Evolutionary conservation across 1,140 invertebrate species (phyloP).

Genomic region (Triops cancriformis): DNA sequence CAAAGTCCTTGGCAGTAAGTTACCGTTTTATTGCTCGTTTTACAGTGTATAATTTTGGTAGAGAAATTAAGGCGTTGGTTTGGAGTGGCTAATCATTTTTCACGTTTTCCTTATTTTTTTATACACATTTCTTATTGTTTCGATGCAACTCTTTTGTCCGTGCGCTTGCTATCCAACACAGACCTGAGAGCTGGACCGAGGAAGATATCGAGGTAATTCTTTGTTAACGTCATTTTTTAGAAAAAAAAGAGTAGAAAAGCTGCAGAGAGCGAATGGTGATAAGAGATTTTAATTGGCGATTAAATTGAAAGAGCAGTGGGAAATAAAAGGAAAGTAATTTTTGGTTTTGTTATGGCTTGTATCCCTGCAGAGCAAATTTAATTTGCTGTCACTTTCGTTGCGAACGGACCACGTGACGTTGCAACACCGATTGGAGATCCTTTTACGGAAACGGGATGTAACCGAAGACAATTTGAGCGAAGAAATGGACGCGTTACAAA

Average conservation of each 20-base stretch:
- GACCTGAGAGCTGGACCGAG: neutral
- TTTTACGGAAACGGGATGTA: constrained; percentile 45
- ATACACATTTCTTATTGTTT: neutral
- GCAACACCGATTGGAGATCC: constrained; percentile 41
- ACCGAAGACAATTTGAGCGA: constrained; percentile 45
- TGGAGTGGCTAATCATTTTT: neutral
- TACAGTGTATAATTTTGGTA: neutral
- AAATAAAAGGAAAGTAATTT: neutral
- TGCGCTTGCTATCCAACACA: neutral
- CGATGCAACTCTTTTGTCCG: too few relatives aligned
- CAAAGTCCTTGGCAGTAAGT: constrained; percentile 9
- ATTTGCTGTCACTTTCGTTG: constrained; percentile 44
- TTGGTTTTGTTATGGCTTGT: neutral
- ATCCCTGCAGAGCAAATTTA: constrained; percentile 42
- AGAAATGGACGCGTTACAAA: constrained; percentile 41
- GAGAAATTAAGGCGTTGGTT: neutral
- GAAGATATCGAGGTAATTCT: neutral
- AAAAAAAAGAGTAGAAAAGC: neutral
- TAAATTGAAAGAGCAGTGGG: neutral
- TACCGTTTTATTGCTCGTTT: neutral
- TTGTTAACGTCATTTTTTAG: neutral
- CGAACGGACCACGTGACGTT: constrained; percentile 47
- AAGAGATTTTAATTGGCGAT: too few relatives aligned
- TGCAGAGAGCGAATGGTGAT: neutral
- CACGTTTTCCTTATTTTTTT: neutral